Percentiles rank a stretch among this genome's conserved stretches.
Evolutionary conservation across 1,140 invertebrate genomes (phyloP).

Genomic region (Venustaconcha ellipsiformis): DNA sequence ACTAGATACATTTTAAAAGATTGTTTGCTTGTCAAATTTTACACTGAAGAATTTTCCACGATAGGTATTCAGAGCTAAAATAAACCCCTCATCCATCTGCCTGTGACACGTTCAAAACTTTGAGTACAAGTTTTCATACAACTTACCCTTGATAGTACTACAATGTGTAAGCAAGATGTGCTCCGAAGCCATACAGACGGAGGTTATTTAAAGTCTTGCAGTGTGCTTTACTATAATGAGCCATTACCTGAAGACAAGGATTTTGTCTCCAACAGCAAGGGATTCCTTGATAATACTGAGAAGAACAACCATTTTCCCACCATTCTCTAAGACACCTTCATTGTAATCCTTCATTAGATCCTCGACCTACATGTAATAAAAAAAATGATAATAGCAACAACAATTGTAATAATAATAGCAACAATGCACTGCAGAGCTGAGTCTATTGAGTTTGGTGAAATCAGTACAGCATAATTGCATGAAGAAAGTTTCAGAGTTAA

Average conservation of each 20-base stretch:
- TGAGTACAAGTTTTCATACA: no score
- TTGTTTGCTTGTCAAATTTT: no score
- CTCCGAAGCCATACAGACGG: not conserved
- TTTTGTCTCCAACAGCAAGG: slow-evolving; percentile 86
- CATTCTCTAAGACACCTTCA: slow-evolving; percentile 90
- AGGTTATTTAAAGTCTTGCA: not conserved
- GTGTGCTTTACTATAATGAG: not conserved
- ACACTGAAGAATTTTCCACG: no score
- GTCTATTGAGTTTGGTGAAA: not conserved
- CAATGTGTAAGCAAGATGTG: no score
- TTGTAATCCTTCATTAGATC: slow-evolving; percentile 89
- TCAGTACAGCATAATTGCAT: not conserved
- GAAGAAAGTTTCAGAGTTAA: no score
- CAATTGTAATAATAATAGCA: not conserved
- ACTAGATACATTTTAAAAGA: no score
- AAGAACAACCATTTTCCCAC: slow-evolving; percentile 94
- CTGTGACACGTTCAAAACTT: no score
- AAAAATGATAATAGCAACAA: not conserved
- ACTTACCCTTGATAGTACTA: no score
- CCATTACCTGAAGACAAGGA: slow-evolving; percentile 84
- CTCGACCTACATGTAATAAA: slow-evolving; percentile 74
- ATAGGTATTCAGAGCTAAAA: no score
- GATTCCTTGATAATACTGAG: slow-evolving; percentile 94
- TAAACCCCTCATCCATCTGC: no score
- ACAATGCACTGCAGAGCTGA: not conserved